Evolutionary conservation across 2,113 vertebrate genomes (phyloP).

Genomic region (Cariama cristata): DNA sequence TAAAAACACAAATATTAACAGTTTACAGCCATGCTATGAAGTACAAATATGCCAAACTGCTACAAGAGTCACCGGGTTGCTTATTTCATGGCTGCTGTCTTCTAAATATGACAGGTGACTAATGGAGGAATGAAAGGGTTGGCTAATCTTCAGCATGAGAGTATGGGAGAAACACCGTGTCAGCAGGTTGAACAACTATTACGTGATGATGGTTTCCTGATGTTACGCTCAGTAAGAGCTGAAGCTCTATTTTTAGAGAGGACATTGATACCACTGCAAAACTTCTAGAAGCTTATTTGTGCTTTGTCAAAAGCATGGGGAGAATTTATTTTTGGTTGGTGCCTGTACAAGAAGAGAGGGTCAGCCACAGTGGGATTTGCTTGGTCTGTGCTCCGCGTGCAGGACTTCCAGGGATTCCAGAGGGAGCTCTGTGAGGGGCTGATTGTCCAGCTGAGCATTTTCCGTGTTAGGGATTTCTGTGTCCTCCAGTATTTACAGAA

Average conservation of each 20-base stretch:
- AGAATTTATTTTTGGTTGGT: background rate
- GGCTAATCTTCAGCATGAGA: background rate
- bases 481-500: background rate
- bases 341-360: background rate
- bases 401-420: background rate
- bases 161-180: background rate
- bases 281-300: background rate
- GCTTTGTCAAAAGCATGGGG: background rate
- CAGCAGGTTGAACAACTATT: background rate
- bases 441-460: background rate
- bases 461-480: background rate
- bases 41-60: background rate
- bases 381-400: background rate
- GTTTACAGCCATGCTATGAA: background rate
- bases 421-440: background rate
- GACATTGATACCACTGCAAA: background rate
- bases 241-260: background rate
- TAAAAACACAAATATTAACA: background rate
- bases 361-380: background rate
- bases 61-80: background rate
- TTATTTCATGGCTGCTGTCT: background rate
- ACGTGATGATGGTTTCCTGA: background rate
- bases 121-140: background rate
- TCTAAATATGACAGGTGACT: background rate
- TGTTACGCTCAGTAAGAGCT: background rate